A percentile compares a stretch with the other conserved stretches of the same genome.
Evolutionary conservation across 2,888 invertebrate genomes (phyloP).

Genomic region (Pomacea canaliculata): DNA sequence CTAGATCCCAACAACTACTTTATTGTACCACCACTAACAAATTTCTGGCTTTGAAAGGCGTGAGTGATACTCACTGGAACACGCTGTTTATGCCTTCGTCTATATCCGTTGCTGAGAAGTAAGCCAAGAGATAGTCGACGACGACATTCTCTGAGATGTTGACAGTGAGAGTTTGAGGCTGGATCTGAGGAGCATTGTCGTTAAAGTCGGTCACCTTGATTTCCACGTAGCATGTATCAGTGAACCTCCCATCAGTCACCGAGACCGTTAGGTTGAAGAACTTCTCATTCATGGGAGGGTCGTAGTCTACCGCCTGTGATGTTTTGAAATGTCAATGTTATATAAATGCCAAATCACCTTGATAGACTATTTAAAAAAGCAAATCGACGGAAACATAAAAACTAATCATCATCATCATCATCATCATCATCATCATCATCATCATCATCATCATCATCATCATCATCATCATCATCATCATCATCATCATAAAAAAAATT

Average conservation of each 20-base stretch:
- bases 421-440: too few relatives aligned
- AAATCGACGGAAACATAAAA: too few relatives aligned
- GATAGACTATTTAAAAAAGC: too few relatives aligned
- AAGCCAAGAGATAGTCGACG: slow-evolving; percentile 76
- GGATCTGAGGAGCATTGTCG: slow-evolving; percentile 97
- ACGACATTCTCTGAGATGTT: slow-evolving; percentile 21
- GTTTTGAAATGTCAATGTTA: too few relatives aligned
- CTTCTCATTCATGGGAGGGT: slow-evolving; percentile 40
- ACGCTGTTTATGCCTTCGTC: slow-evolving; percentile 84
- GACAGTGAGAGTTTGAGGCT: neutral
- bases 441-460: too few relatives aligned
- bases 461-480: too few relatives aligned
- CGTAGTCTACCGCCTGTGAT: slow-evolving; percentile 59
- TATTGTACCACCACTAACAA: too few relatives aligned
- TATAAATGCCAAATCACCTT: too few relatives aligned
- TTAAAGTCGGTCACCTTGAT: slow-evolving; percentile 99
- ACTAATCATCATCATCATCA: too few relatives aligned
- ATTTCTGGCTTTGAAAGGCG: too few relatives aligned
- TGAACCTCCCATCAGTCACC: slow-evolving; percentile 55
- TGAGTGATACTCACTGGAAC: slow-evolving; percentile 53
- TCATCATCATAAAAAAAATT: too few relatives aligned
- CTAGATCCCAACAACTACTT: too few relatives aligned
- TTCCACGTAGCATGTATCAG: slow-evolving; percentile 90
- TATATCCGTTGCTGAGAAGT: slow-evolving; percentile 94
- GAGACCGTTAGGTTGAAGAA: slow-evolving; percentile 63